Evolutionary conservation across 1,140 invertebrate genomes (phyloP), one percentile per base, ranked within the genome.

Genomic region (Anadara kagoshimensis): DNA sequence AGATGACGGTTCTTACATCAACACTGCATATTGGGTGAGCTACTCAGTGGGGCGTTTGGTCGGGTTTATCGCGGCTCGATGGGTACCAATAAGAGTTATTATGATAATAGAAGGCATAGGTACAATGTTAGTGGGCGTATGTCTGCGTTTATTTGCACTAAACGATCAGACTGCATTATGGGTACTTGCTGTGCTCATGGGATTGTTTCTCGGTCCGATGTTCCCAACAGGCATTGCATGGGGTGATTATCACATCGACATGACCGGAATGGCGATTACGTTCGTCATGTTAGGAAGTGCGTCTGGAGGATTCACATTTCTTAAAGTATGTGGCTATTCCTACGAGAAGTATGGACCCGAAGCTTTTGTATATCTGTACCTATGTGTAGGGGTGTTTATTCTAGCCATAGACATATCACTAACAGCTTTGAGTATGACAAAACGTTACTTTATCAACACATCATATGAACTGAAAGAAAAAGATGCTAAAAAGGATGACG

Each of bases 291-390:
- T 68, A 3, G 54, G 66, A 5, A 57, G 54, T n/a, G 54, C 54
- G 1, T 43, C 73, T 14, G 82, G 80, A 11, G 82, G 78, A 12
- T 51, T 82, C 5, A 58, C 65, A 2, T 80, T 78, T 45, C 63
- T 75, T 18, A 77, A 74, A 53, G 20, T 81, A 16, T 79, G 75
- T 22, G 82, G 80, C 11, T 78, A 75, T 57, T 63, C 82, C 5
- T 84, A 79, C 36, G 76, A 82, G n/a, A 61, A 59, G 18, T 66
- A 79, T 36, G 78, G 78, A 5, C 64, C 75, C 20, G 29, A 36
- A 36, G 54, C 74, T 5, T 76, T 82, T 24, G 26, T 80, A 20
- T 78, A 80, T 59, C 47, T 36, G 29, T 36, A 36, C 29, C 29
- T 36, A 36, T 36, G 29, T 36, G 29, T 36, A 36, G 29, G 29